Conservation (phyloP, 2,113 vertebrate genomes). For the Tretioscincus oriximinensis region DNA sequence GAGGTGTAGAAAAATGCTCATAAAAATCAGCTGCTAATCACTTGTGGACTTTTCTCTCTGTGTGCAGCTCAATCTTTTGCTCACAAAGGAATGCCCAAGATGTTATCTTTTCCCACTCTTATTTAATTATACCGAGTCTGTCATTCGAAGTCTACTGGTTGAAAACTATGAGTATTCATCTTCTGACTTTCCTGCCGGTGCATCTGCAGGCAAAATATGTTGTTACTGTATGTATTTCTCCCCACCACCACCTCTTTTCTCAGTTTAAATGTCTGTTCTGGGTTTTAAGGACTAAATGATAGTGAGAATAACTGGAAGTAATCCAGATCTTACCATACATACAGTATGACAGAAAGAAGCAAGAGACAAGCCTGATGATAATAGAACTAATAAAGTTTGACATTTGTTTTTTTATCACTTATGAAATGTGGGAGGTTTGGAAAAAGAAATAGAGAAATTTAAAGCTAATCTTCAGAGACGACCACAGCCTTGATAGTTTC, state of each 20-base stretch:
- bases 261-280: conserved; percentile 75
- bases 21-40: conserved; percentile 70
- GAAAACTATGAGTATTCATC: conserved; percentile 71
- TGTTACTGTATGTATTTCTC: conserved; percentile 28
- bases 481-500: conserved; percentile 25
- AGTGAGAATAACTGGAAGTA: conserved; percentile 73
- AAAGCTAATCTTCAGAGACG: conserved; percentile 52
- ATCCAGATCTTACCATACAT: conserved; percentile 73
- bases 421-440: conserved; percentile 60
- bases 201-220: conserved; percentile 73
- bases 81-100: conserved; percentile 69
- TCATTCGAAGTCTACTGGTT: conserved; percentile 64
- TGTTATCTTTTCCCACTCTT: conserved; percentile 67
- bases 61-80: conserved; percentile 58
- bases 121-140: conserved; percentile 76
- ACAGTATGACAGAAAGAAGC: conserved; percentile 66
- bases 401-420: conserved; percentile 71
- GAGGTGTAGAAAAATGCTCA: conserved; percentile 70
- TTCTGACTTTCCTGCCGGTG: conserved; percentile 61
- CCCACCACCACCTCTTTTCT: conserved; percentile 17
- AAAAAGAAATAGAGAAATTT: conserved; percentile 34
- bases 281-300: conserved; percentile 78
- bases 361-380: conserved; percentile 74
- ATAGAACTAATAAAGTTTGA: conserved; percentile 76
- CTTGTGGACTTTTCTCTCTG: conserved; percentile 63